Base-by-base conservation (phyloP, 2,797 vertebrate genomes). In the Moxostoma hubbsi region DNA sequence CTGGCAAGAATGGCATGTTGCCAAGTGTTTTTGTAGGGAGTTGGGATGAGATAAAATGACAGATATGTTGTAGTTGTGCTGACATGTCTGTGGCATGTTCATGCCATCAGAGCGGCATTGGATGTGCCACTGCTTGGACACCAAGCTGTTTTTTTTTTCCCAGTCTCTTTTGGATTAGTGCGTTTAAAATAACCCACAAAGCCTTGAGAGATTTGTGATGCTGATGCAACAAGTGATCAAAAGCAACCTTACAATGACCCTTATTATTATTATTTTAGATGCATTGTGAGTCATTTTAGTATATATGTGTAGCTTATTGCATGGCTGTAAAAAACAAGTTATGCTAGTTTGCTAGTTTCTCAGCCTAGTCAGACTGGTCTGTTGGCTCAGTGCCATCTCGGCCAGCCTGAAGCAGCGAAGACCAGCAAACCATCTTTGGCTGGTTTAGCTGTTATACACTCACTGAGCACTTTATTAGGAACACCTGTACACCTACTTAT, bases 131-230 rank as follows among this genome's bases (percentile, higher is more conserved):
- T 9, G 66, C 11, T 59, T 12, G 46, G 59, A 53, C n/a, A 71
- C 55, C 77, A 82, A 80, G 75, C 83, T 77, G 24, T 71, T 85
- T 66, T 65, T 84, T 86, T 82, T 24, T n/a, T n/a, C n/a, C 83
- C 80, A 86, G 53, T 75, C 69, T 80, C 63, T 63, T 58, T 69
- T 64, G 45, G 73, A 66, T 66, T 72, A 59, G n/a, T 59, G 51
- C 43, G 79, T 70, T 83, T 83, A 74, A 87, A 88, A 88, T 86
- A 85, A 67, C 54, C 65, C 57, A 53, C 43, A 73, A 50, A 73
- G 43, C 54, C 72, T 66, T 59, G 45, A 68, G 61, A 13, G 74
- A n/a, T 50, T 53, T 74, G 50, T 76, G 74, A 66, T 45, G 54
- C 70, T 68, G 24, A 75, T 73, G 51, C 46, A 80, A 80, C 53